Conservation (phyloP, 2,888 invertebrate genomes). For the Lasioglossum marginatum region DNA sequence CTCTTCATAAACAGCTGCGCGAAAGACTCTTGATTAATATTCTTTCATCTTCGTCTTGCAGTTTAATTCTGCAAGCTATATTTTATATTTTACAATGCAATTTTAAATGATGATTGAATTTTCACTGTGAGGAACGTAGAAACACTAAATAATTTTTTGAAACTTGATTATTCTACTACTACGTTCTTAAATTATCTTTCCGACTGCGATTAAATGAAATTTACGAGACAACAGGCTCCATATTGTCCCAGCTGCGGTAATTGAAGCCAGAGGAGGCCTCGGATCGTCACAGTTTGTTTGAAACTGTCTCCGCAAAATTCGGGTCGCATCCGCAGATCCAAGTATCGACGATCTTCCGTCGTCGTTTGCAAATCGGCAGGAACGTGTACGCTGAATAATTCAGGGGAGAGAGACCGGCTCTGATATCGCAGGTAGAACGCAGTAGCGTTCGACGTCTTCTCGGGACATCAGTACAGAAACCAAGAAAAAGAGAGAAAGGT, state of each 20-base stretch:
- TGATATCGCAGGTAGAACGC: conserved; percentile 70
- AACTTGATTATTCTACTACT: not conserved
- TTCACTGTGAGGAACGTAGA: not conserved
- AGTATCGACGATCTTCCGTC: conserved; percentile 59
- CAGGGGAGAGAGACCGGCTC: conserved; percentile 58
- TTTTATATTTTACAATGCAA: too few relatives aligned
- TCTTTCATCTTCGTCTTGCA: not conserved
- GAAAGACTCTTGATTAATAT: not conserved
- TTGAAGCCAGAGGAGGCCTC: not conserved
- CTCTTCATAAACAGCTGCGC: too few relatives aligned
- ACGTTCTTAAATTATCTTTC: not conserved
- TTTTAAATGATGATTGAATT: not conserved
- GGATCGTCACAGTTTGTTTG: conserved; percentile 8
- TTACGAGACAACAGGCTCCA: not conserved
- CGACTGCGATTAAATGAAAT: not conserved
- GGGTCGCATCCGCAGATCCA: conserved; percentile 42
- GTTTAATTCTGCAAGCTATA: too few relatives aligned
- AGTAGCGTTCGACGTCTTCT: conserved; percentile 73
- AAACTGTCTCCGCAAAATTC: conserved; percentile 14
- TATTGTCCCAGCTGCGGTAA: not conserved
- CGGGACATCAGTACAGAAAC: conserved; percentile 63
- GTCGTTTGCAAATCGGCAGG: conserved; percentile 68
- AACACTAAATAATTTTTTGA: not conserved
- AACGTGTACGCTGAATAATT: conserved; percentile 69
- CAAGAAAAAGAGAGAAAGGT: conserved; percentile 16